phyloP scores from a whole-genome alignment of 2,113 vertebrate species.

The Desmodus rotundus region DNA sequence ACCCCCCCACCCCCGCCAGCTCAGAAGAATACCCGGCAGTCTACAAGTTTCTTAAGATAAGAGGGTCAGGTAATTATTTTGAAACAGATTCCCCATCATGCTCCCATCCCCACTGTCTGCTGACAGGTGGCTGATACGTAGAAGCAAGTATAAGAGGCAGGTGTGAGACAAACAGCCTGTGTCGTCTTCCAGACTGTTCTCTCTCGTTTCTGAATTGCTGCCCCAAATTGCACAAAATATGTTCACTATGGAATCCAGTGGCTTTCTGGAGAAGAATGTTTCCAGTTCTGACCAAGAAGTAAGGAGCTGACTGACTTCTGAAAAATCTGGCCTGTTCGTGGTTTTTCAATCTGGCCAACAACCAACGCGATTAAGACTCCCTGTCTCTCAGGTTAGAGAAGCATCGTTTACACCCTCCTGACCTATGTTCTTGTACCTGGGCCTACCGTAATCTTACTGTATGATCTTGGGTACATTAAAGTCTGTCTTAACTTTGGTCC shows the following conservation, averaged over 20 bases:
- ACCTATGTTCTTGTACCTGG: not conserved
- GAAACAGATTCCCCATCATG: not conserved
- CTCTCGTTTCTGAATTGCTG: not conserved
- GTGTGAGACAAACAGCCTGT: not conserved
- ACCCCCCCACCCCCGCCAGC: not conserved
- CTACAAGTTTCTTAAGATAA: constrained; percentile 35
- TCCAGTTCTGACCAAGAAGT: not conserved
- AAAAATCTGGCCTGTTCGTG: not conserved
- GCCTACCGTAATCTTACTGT: not conserved
- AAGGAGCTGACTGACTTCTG: not conserved
- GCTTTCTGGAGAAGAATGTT: not conserved
- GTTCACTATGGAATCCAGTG: not conserved
- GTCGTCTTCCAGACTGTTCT: rapidly evolving
- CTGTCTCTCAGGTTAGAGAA: not conserved
- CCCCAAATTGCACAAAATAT: not conserved
- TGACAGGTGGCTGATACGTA: not conserved
- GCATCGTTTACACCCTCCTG: rapidly evolving
- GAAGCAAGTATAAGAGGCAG: not conserved
- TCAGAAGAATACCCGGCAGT: constrained; percentile 30
- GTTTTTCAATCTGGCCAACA: not conserved
- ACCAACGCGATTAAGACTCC: not conserved
- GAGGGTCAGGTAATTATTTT: constrained; percentile 35
- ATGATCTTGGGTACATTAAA: not conserved
- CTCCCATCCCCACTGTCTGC: not conserved
- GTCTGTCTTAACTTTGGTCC: not conserved